Base-by-base conservation (phyloP, 2,888 invertebrate genomes). In the Erebia palarica region DNA sequence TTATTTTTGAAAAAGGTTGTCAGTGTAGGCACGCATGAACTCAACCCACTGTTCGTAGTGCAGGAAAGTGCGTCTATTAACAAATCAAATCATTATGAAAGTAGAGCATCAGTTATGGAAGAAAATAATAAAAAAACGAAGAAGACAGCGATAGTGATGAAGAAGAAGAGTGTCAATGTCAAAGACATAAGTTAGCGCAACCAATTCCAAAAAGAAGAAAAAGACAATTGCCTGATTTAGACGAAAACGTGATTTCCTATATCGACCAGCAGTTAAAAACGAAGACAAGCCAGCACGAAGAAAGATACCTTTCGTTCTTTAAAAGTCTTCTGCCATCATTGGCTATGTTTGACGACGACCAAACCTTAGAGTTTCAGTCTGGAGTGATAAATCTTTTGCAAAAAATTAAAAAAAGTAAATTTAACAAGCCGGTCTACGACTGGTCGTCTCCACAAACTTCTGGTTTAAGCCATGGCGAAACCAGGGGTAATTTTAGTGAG, bases 301-400 rank as follows among this genome's bases (percentile, higher is more conserved):
- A 16, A 2, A 14, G 53, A 14, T 8, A 53, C 16, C 16, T 53
- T n/a, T 70, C 70, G 59, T 70, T 59, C 75, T 47, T 47, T 13
- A 47, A 75, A 59, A 72, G 77, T 68, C 51, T 78, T n/a, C 73
- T 74, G 68, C 78, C 78, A 10, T 65, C 69, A 44, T 61, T 77
- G 18, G 69, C 68, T 73, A 73, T 63, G 14, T 70, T 78, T 36
- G 59, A 78, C 65, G 78, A 72, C 47, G 77, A 78, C 53, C 78
- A 78, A 75, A 72, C 68, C 55, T 75, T 75, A 57, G 75, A 76
- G 68, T 78, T 78, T 72, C 78, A 77, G 66, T 77, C 77, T 7
- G 76, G 77, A 58, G 78, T 78, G 65, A 68, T 78, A 70, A 74
- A 74, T 72, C 73, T 78, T 65, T 74, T 78, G 73, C 73, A 75